Evolutionary conservation across 2,888 invertebrate species (phyloP), one percentile per base, ranked within the genome.

Genomic region (Isoperla grammatica): DNA sequence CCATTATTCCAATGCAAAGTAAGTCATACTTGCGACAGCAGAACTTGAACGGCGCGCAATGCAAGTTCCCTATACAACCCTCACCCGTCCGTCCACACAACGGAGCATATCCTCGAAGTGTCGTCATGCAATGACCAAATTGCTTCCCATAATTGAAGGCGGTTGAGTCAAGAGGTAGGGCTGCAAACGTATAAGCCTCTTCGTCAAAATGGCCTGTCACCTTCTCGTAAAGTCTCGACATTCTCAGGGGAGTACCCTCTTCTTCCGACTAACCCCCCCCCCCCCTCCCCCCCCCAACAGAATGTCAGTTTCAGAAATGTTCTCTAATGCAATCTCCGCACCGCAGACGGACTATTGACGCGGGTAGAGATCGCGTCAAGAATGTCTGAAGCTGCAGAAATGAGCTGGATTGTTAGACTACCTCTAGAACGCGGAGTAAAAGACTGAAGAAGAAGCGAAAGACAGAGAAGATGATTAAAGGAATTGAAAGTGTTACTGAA

Each of bases 251-350:
- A 59, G 45, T 40, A 42, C 29, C 40, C 20, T 11, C 29, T 29
- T 29, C 29, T 29, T 29, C 29, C n/a, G n/a, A n/a, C n/a, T n/a
- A 39, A 35, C 22, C 13, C 42, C 35, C 40, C 42, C 60, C 49
- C 17, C 53, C 35, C 56, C 37, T 43, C 23, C 29, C 39, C 49
- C 19, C 53, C 20, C 45, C 45, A 56, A 55, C 43, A 39, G 56
- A 60, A 60, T 48, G 60, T 60, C 60, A 60, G 54, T 17, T 23
- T 13, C 60, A 60, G 60, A 60, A 60, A 60, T 60, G 56, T 56
- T 48, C 49, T 40, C 56, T 60, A 60, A 60, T 60, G 46, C 60
- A 60, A 60, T 60, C 60, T 60, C 49, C 20, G 49, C 39, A 35
- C 20, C 46, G 56, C 42, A 60, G 55, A 40, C 55, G 60, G 49